phyloP scores from a whole-genome alignment of 2,797 vertebrate genomes.

The Melanotaenia parkinsoni region DNA sequence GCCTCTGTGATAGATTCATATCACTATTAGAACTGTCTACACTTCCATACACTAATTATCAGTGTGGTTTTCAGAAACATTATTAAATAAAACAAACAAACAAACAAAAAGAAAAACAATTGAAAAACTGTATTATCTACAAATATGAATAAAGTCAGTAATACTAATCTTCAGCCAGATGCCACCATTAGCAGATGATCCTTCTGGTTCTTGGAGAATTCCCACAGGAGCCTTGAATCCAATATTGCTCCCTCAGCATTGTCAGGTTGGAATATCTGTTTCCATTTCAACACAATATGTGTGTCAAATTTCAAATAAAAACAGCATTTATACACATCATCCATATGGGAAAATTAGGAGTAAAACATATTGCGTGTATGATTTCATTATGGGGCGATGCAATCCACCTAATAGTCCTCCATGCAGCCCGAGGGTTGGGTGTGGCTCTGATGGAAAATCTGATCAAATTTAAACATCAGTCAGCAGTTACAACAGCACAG shows the following conservation, averaged over 20 bases:
- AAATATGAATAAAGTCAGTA: conserved; percentile 33
- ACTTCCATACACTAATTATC: conserved; percentile 20
- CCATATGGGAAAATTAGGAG: conserved; percentile 5
- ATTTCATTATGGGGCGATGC: conserved; percentile 11
- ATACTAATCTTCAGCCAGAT: conserved; percentile 63
- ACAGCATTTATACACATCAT: conserved; percentile 12
- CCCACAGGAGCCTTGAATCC: conserved; percentile 48
- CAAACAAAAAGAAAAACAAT: not conserved
- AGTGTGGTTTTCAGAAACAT: not conserved
- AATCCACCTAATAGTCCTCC: not conserved
- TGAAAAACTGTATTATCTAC: conserved; percentile 7
- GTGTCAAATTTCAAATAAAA: conserved; percentile 50
- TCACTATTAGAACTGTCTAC: conserved; percentile 6
- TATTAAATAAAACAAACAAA: not conserved
- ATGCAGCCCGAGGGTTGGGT: conserved; percentile 15
- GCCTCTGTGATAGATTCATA: conserved; percentile 31
- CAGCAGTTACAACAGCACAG: conserved; percentile 9
- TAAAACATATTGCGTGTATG: not conserved
- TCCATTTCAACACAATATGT: conserved; percentile 25
- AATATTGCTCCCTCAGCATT: conserved; percentile 38
- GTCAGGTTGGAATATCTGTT: conserved; percentile 45
- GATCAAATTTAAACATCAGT: conserved; percentile 10
- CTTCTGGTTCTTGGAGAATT: conserved; percentile 45
- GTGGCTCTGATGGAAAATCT: conserved; percentile 29
- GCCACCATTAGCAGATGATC: conserved; percentile 70